Evolutionary conservation across 2,797 vertebrate genomes (phyloP).

Genomic region (Scleropages formosus): DNA sequence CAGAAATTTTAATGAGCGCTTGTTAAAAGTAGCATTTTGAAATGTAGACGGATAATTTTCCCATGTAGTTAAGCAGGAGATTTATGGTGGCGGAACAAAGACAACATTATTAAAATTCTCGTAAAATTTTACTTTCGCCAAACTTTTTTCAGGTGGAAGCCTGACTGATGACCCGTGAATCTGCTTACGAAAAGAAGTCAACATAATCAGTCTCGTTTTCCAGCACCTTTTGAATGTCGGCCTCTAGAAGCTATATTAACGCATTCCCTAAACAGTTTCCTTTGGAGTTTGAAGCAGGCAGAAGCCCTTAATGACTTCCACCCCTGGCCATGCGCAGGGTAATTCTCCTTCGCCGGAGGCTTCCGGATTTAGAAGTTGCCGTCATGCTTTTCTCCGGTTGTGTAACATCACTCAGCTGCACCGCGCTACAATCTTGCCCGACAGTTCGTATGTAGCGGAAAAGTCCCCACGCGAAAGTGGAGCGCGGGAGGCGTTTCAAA

Average conservation of each 20-base stretch:
- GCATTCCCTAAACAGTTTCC: background rate
- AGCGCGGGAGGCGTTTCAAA: background rate
- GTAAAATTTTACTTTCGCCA: slow-evolving; percentile 22
- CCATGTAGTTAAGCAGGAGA: slow-evolving; percentile 14
- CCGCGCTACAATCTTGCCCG: background rate
- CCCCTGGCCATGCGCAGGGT: background rate
- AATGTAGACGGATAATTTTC: slow-evolving; percentile 14
- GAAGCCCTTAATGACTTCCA: slow-evolving; percentile 1
- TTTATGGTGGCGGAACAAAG: slow-evolving; percentile 12
- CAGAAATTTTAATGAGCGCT: slow-evolving; percentile 26
- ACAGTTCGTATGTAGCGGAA: background rate
- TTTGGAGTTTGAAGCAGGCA: background rate
- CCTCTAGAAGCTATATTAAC: background rate
- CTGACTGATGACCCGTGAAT: slow-evolving; percentile 12
- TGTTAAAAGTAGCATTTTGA: slow-evolving; percentile 24
- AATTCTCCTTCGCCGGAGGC: background rate
- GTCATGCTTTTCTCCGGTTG: background rate
- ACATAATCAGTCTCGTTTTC: background rate
- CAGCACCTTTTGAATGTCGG: background rate
- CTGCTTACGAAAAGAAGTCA: background rate
- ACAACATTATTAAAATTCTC: slow-evolving; percentile 25
- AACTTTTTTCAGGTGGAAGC: background rate
- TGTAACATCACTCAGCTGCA: background rate
- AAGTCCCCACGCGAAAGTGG: background rate
- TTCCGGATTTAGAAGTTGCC: slow-evolving; percentile 11